Evolutionary conservation across 2,113 vertebrate genomes (phyloP).

Genomic region (Platysternon megacephalum): DNA sequence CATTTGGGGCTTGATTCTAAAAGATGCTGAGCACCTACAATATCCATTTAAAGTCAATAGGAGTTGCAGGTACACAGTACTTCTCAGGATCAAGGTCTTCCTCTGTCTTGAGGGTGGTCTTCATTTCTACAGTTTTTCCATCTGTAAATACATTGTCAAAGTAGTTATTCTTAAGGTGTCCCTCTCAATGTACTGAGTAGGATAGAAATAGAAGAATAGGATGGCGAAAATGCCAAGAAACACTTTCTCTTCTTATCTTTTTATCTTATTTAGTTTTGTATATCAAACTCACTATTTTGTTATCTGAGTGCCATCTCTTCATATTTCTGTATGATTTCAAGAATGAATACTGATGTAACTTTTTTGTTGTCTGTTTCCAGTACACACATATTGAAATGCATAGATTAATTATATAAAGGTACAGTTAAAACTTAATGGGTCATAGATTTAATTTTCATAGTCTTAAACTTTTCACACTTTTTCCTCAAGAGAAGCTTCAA

Average conservation of each 20-base stretch:
- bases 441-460: not conserved
- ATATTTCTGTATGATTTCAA: not conserved
- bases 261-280: not conserved
- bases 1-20: not conserved
- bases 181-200: not conserved
- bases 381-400: not conserved
- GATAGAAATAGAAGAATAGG: not conserved
- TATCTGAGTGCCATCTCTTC: not conserved
- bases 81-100: not conserved
- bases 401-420: not conserved
- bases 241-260: not conserved
- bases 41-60: not conserved
- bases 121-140: not conserved
- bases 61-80: accelerated
- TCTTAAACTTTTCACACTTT: not conserved
- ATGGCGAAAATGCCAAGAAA: not conserved
- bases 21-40: not conserved
- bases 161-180: not conserved
- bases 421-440: not conserved
- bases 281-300: not conserved
- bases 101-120: not conserved
- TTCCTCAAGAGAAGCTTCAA: no score
- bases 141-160: not conserved
- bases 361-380: not conserved
- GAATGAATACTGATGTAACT: not conserved